These are phyloP conservation scores for Echinarachnius parma DNA, from an alignment of 53 echinoderm and acorn worm species.

Conservation along the genomic window DNA sequence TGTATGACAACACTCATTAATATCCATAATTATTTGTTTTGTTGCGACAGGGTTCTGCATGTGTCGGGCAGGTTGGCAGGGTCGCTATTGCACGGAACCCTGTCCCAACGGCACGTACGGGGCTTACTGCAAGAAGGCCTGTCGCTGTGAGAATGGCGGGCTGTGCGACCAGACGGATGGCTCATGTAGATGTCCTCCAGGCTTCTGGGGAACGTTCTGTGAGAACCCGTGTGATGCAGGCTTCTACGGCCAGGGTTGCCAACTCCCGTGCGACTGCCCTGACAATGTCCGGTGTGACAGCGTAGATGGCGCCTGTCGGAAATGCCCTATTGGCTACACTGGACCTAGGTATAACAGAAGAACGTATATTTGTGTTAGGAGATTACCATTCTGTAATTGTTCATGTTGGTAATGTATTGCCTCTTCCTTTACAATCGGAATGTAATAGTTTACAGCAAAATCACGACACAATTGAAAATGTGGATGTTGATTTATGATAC, in stretches of 20 bases:
- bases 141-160: slow-evolving; percentile 17
- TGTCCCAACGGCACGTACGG: slow-evolving; percentile 8
- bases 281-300: background rate
- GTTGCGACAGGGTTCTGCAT: slow-evolving; percentile 41
- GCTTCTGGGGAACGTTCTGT: slow-evolving; percentile 11
- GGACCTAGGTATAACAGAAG: slow-evolving; percentile 8
- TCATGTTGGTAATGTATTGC: too few relatives aligned
- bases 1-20: too few relatives aligned
- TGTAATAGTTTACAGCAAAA: too few relatives aligned
- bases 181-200: slow-evolving; percentile 21
- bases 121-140: background rate
- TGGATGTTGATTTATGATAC: too few relatives aligned
- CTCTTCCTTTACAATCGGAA: too few relatives aligned
- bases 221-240: slow-evolving; percentile 12
- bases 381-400: too few relatives aligned
- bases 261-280: slow-evolving; percentile 28
- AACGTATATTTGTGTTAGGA: too few relatives aligned
- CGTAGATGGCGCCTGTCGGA: slow-evolving; percentile 10
- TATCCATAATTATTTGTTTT: too few relatives aligned
- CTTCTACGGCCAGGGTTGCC: slow-evolving; percentile 27
- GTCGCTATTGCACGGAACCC: slow-evolving; percentile 42
- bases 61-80: slow-evolving; percentile 46
- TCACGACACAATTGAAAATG: too few relatives aligned
- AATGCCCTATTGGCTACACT: slow-evolving; percentile 5
- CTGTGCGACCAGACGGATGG: slow-evolving; percentile 29